Evolutionary conservation across 2,888 invertebrate species (phyloP).

Genomic region (Copidosoma aretas): DNA sequence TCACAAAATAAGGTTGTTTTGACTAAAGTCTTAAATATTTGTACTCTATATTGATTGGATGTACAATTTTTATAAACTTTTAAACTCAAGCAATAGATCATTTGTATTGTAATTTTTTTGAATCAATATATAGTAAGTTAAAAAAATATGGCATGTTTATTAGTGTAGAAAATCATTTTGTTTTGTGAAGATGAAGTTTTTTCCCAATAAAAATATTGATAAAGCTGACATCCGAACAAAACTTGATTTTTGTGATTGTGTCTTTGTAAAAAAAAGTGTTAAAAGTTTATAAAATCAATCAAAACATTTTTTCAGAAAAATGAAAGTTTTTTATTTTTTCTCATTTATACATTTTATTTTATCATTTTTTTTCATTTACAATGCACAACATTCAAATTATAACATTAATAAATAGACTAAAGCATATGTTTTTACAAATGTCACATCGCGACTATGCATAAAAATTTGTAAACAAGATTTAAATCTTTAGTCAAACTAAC

Average conservation of each 20-base stretch:
- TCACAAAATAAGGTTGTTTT: conserved; percentile 36
- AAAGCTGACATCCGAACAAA: background rate
- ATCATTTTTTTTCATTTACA: conserved; percentile 26
- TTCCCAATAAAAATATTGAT: background rate
- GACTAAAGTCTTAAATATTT: conserved; percentile 31
- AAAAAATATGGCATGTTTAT: too few relatives aligned
- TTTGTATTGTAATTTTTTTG: background rate
- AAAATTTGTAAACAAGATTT: conserved; percentile 6
- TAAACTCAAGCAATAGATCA: background rate
- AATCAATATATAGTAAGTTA: background rate
- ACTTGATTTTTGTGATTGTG: background rate
- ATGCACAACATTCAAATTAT: conserved; percentile 33
- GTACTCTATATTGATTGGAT: conserved; percentile 7
- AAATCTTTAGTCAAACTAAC: conserved; percentile 39
- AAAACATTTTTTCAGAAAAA: conserved; percentile 14
- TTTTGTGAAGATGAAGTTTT: background rate
- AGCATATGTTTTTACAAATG: conserved; percentile 30
- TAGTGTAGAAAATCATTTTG: too few relatives aligned
- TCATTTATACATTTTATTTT: conserved; percentile 36
- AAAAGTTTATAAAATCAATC: conserved; percentile 31
- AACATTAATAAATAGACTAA: conserved; percentile 29
- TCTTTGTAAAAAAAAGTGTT: background rate
- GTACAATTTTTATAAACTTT: conserved; percentile 20
- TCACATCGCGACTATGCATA: conserved; percentile 11
- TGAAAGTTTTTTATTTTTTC: conserved; percentile 25